Conservation (phyloP, 1,140 invertebrate genomes). For the Coptotermes formosanus region DNA sequence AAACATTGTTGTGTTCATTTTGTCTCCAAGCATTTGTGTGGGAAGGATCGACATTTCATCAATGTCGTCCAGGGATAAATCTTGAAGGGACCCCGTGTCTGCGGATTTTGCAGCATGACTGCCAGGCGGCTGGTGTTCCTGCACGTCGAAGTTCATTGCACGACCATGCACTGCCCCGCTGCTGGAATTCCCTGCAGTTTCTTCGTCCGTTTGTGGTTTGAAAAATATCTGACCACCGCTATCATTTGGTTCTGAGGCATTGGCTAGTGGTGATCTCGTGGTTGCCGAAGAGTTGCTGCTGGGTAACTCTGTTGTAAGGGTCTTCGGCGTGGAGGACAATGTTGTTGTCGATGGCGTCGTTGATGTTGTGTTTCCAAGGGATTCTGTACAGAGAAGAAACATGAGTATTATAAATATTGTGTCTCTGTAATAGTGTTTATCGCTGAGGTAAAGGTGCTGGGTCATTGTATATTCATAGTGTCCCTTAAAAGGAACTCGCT, state of each 20-base stretch:
- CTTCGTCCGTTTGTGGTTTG: neutral
- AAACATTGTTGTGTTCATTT: neutral
- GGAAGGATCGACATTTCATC: neutral
- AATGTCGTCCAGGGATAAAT: constrained; percentile 31
- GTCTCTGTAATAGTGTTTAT: no score
- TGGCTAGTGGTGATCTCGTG: neutral
- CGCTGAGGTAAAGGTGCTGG: no score
- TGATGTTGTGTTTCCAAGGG: neutral
- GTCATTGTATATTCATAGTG: no score
- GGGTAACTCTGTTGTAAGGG: neutral
- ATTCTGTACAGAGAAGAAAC: neutral
- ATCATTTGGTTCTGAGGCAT: neutral
- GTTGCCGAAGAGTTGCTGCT: neutral
- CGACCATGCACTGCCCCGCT: neutral
- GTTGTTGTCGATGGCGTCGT: neutral
- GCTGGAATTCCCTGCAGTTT: neutral
- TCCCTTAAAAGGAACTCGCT: no score
- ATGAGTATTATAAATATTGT: neutral
- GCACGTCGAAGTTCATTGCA: neutral
- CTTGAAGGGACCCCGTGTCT: constrained; percentile 27
- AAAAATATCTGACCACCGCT: neutral
- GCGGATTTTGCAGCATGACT: neutral
- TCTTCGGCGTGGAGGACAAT: neutral
- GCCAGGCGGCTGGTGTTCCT: neutral
- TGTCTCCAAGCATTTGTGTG: neutral